Conservation (phyloP, 2,888 invertebrate genomes). For the Ichneumon xanthorius region DNA sequence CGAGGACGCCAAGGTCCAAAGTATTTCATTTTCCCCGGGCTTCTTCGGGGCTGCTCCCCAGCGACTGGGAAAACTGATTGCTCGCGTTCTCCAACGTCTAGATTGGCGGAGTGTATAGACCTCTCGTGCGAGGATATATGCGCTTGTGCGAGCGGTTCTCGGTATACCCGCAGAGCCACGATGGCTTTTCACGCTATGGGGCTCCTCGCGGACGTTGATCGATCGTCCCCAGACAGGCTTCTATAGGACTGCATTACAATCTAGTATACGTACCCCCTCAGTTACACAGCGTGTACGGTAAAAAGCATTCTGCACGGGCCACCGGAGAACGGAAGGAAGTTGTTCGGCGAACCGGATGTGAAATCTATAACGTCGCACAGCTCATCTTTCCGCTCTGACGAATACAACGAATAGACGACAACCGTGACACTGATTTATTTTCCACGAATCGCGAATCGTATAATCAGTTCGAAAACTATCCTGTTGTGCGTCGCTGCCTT, state of each 20-base stretch:
- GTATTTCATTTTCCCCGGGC: slow-evolving; percentile 61
- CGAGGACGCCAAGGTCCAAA: slow-evolving; percentile 50
- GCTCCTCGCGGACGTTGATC: slow-evolving; percentile 63
- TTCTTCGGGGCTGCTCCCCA: slow-evolving; percentile 39
- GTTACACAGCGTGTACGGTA: slow-evolving; percentile 31
- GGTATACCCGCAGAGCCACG: background rate
- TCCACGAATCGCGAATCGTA: too few relatives aligned
- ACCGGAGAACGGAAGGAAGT: slow-evolving; percentile 51
- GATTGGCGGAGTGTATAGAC: slow-evolving; percentile 46
- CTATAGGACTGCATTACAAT: slow-evolving; percentile 19
- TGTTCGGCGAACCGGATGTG: slow-evolving; percentile 54
- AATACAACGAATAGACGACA: slow-evolving; percentile 33
- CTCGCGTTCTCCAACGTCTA: slow-evolving; percentile 62
- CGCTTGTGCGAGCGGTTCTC: slow-evolving; percentile 7
- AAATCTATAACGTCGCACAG: slow-evolving; percentile 58
- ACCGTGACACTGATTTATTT: background rate
- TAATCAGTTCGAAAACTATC: too few relatives aligned
- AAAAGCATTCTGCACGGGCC: slow-evolving; percentile 33
- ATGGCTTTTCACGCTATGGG: slow-evolving; percentile 56
- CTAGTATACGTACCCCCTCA: slow-evolving; percentile 2
- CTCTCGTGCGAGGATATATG: slow-evolving; percentile 36
- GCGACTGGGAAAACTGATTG: slow-evolving; percentile 62
- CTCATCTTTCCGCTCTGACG: slow-evolving; percentile 46
- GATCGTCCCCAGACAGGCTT: slow-evolving; percentile 57
- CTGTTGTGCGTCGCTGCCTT: too few relatives aligned